These are phyloP conservation scores for Pseudomyrmex cubaensis DNA, from an alignment of 1,140 invertebrate genomes.

Conservation along the genomic window DNA sequence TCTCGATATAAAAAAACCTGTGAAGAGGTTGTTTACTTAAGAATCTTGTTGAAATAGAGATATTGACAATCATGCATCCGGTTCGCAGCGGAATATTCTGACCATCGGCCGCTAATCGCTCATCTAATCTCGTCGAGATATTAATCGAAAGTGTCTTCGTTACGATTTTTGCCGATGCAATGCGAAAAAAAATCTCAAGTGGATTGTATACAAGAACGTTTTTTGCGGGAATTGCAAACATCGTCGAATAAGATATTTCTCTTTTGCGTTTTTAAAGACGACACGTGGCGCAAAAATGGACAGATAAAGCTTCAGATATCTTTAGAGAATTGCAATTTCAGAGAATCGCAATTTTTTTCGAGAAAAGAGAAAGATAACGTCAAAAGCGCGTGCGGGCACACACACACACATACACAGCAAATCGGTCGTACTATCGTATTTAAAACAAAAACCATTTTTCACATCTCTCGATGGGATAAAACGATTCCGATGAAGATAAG, in stretches of 20 bases:
- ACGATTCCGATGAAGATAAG: constrained; percentile 7
- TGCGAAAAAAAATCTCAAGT: not conserved
- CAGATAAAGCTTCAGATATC: not conserved
- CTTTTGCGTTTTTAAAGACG: constrained; percentile 22
- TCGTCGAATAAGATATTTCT: constrained; percentile 45
- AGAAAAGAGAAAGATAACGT: constrained; percentile 13
- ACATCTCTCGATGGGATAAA: not conserved
- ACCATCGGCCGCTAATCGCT: constrained; percentile 32
- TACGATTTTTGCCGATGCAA: constrained; percentile 22
- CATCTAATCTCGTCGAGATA: constrained; percentile 66
- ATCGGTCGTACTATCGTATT: not conserved
- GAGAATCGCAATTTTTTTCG: constrained; percentile 36
- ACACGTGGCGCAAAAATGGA: constrained; percentile 10
- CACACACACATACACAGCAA: no score
- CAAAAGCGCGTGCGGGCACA: not conserved
- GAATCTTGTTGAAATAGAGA: constrained; percentile 5
- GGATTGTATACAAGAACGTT: not conserved
- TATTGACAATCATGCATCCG: constrained; percentile 29
- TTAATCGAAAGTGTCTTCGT: constrained; percentile 24
- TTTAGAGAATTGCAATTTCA: constrained; percentile 33
- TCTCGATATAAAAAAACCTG: not conserved
- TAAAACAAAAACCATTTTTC: constrained; percentile 3
- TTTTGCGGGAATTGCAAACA: constrained; percentile 24
- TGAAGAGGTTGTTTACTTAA: constrained; percentile 46
- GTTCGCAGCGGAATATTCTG: constrained; percentile 28